phyloP scores from a whole-genome alignment of 1,140 invertebrate species.

The Nylanderia fulva region DNA sequence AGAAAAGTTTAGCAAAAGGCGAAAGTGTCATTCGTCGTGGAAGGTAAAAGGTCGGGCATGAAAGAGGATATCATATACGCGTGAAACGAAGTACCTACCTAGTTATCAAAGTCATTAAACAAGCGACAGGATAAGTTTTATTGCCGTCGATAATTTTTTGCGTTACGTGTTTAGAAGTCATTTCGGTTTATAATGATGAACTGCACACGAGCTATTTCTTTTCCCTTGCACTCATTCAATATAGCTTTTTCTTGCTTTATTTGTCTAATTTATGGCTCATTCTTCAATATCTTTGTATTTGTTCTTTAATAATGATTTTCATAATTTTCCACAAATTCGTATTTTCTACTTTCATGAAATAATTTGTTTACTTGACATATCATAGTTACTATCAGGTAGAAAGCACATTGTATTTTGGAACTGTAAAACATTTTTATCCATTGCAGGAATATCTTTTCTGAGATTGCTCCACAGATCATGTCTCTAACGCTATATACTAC shows the following conservation, averaged over 20 bases:
- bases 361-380: no score
- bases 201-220: conserved; percentile 1
- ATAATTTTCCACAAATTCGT: no score
- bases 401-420: no score
- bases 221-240: background rate
- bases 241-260: background rate
- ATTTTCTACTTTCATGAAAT: no score
- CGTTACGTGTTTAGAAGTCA: conserved; percentile 49
- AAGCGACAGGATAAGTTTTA: conserved; percentile 59
- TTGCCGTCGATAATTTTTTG: conserved; percentile 65
- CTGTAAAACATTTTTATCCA: no score
- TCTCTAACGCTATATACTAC: no score
- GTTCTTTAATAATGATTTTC: background rate
- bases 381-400: no score
- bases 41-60: background rate
- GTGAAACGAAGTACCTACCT: conserved; percentile 16
- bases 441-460: no score
- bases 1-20: background rate
- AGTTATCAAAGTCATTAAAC: conserved; percentile 67
- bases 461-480: no score
- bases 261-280: background rate
- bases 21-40: background rate
- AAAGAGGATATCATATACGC: conserved; percentile 29
- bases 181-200: conserved; percentile 51
- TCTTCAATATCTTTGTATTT: background rate